phyloP scores from a whole-genome alignment of 92 coral and sea anemone genomes.

The Paramuricea clavata region DNA sequence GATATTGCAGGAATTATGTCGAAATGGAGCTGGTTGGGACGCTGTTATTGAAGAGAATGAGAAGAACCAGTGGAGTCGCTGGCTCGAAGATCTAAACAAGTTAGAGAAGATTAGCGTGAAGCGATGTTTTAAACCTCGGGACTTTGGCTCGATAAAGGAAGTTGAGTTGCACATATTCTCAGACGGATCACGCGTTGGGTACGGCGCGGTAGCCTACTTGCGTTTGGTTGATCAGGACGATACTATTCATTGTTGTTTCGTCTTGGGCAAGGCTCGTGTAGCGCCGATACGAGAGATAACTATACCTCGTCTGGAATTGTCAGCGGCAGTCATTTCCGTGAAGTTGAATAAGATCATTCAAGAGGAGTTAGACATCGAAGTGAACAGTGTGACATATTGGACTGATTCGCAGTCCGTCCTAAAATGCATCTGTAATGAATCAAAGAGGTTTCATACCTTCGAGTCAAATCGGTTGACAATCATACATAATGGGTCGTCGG shows the following conservation, averaged over 20 bases:
- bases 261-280: slow-evolving; percentile 53
- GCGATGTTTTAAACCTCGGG: slow-evolving; percentile 54
- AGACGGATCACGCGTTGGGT: slow-evolving; percentile 61
- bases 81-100: slow-evolving; percentile 52
- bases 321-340: slow-evolving; percentile 52
- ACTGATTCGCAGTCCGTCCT: slow-evolving; percentile 60
- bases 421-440: slow-evolving; percentile 50
- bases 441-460: slow-evolving; percentile 48
- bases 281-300: slow-evolving; percentile 49
- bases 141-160: slow-evolving; percentile 43
- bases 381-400: slow-evolving; percentile 58
- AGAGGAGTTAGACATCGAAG: slow-evolving; percentile 52
- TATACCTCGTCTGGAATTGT: slow-evolving; percentile 59
- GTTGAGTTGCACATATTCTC: slow-evolving; percentile 60
- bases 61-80: slow-evolving; percentile 53
- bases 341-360: slow-evolving; percentile 30
- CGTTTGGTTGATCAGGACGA: slow-evolving; percentile 46
- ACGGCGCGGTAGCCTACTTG: slow-evolving; percentile 53
- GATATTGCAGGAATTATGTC: slow-evolving; percentile 43
- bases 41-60: slow-evolving; percentile 46
- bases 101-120: slow-evolving; percentile 35
- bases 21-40: slow-evolving; percentile 62
- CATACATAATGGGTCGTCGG: slow-evolving; percentile 43
- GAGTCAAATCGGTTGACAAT: slow-evolving; percentile 37
- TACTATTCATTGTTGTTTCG: slow-evolving; percentile 27